These are phyloP conservation scores for Tinamus major DNA, from an alignment of 2,797 vertebrate genomes.

Conservation along the genomic window DNA sequence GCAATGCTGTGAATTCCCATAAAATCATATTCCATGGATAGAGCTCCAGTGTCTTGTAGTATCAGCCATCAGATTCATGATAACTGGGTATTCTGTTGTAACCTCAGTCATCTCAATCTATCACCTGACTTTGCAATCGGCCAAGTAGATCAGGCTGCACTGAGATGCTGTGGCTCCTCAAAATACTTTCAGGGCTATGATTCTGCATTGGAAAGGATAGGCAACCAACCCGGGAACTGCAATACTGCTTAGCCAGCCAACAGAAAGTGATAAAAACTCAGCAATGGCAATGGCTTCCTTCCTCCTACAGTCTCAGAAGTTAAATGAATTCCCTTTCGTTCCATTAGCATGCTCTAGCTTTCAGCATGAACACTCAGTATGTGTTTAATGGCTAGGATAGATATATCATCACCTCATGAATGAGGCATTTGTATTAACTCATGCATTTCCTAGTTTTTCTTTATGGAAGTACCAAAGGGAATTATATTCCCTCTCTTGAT, in stretches of 20 bases:
- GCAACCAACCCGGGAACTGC: background rate
- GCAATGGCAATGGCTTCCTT: background rate
- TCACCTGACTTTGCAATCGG: background rate
- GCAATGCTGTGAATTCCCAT: background rate
- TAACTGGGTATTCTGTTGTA: background rate
- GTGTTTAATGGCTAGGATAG: constrained; percentile 33
- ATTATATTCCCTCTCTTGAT: background rate
- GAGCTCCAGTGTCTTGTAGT: background rate
- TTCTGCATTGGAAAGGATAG: background rate
- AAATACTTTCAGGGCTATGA: background rate
- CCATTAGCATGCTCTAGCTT: background rate
- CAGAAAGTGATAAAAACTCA: background rate
- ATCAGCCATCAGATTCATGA: background rate
- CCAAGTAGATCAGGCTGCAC: background rate
- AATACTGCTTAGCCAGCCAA: background rate
- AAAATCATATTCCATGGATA: background rate
- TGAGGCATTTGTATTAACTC: constrained; percentile 17
- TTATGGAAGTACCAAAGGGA: background rate
- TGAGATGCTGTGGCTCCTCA: background rate
- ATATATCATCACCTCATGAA: background rate
- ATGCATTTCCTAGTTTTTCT: background rate
- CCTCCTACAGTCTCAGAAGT: background rate
- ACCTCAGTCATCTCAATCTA: background rate
- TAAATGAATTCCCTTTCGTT: constrained; percentile 4
- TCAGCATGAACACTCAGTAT: background rate